Evolutionary conservation across 1,140 invertebrate species (phyloP), one percentile per base, ranked within the genome.

Genomic region (Anastrepha obliqua): DNA sequence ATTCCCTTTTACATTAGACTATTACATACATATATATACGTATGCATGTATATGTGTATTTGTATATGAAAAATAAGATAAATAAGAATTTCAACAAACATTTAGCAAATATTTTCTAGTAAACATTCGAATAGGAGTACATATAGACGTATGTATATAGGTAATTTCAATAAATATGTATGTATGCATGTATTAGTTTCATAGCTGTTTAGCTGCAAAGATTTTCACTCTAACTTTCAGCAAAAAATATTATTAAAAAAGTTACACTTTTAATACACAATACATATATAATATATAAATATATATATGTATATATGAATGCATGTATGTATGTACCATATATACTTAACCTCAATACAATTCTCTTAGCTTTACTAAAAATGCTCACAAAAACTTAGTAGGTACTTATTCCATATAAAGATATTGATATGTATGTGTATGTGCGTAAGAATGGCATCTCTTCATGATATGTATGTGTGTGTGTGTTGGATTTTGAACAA

Each of bases 1-100:
- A 59, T 81, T 87, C 42, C 42, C 70, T 87, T 87, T 86, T 42
- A 70, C 20, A 5, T 58, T 47, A 65, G 59, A 87, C n/a, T 85
- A 47, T 51, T 64, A 51, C 64, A 81, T 51, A 81, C 15, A 65
- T 55, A 67, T 51, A 65, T 62, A 39, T 81, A 78, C n/a, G n/a
- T 62, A 44, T 74, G 65, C 60, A 74, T 59, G 29, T 13, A 20
- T 85, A 59, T 85, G 81, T n/a, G 5, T 86, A 39, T 42, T 86
- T 42, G 39, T 64, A 65, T 85, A 65, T 85, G 15, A 17, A 55
- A 11, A 58, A n/a, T 39, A 65, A 87, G 64, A 58, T 67, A 85
- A 51, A 64, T 51, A 86, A 51, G 39, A 29, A 8, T 51, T 81
- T 81, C 17, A 81, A 9, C 42, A 74, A 74, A 74, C 8, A 74